A percentile compares a stretch with the other conserved stretches of the same genome.
These are phyloP conservation scores for Hypsopygia costalis DNA, from an alignment of 2,888 invertebrate species.

Conservation along the genomic window DNA sequence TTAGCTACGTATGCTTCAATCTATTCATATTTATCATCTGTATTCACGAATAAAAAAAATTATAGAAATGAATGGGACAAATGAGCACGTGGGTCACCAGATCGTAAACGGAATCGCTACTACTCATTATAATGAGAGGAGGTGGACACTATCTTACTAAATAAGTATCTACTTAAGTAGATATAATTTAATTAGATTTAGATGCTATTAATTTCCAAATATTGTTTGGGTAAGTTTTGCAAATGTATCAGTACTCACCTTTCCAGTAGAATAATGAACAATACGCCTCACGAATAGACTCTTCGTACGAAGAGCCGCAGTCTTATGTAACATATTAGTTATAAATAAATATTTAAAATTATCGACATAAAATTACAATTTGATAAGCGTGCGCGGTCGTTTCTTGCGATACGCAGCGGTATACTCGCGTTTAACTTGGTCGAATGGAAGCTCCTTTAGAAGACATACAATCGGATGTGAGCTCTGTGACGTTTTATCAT, in stretches of 20 bases:
- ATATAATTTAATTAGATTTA: too few relatives aligned
- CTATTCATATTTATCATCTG: too few relatives aligned
- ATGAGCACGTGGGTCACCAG: too few relatives aligned
- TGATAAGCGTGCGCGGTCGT: slow-evolving; percentile 17
- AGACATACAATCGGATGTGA: slow-evolving; percentile 37
- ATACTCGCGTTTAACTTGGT: slow-evolving; percentile 4
- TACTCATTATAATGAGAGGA: too few relatives aligned
- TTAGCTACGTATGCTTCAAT: too few relatives aligned
- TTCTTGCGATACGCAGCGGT: slow-evolving; percentile 5
- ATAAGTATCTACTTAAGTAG: too few relatives aligned
- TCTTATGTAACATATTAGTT: slow-evolving; percentile 54
- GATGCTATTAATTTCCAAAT: too few relatives aligned
- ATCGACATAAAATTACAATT: slow-evolving; percentile 9
- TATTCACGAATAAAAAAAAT: too few relatives aligned
- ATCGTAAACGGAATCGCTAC: too few relatives aligned
- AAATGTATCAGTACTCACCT: slow-evolving; percentile 41
- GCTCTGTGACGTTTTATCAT: slow-evolving; percentile 39
- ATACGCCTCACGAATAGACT: slow-evolving; percentile 45
- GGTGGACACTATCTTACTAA: too few relatives aligned
- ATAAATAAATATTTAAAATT: slow-evolving; percentile 21
- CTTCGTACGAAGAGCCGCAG: slow-evolving; percentile 49
- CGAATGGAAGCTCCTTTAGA: slow-evolving; percentile 40
- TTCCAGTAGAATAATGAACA: slow-evolving; percentile 52
- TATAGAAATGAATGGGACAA: too few relatives aligned
- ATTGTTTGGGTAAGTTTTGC: too few relatives aligned